Evolutionary conservation across 1,140 invertebrate species (phyloP), one percentile per base, ranked within the genome.

Genomic region (Macrosteles quadrilineatus): DNA sequence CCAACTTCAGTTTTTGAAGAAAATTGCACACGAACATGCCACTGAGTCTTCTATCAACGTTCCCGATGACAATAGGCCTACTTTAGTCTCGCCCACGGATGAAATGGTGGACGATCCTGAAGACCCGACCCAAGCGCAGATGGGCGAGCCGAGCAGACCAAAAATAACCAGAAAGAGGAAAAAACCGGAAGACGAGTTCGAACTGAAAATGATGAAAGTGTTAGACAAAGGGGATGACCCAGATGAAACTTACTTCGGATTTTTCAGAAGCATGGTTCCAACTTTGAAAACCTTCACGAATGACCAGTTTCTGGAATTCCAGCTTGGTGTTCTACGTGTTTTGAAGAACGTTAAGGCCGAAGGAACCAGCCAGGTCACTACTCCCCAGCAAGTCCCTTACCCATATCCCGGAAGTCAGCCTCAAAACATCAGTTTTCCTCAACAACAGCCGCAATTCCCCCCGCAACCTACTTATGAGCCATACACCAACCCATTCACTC

Each of bases 261-360:
- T 71, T 43, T 71, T 71, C 63, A 71, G 67, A 71, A 66, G 70
- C 9, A 43, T 71, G 43, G 27, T 71, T 27, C 70, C 70, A 25
- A 71, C 31, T 29, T 29, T 65, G 27, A 43, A 66, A 31, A 67
- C 63, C 27, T 71, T 71, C 31, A 71, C 50, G 36, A 55, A 25
- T 66, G 69, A 71, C 53, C 59, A 71, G 47, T 65, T 63, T 29
- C 14, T 71, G 17, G 47, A 67, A 29, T 55, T 71, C 27, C 69
- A 64, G 45, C 30, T 57, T 4, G 50, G 62, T 19, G 62, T 64
- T 64, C 62, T 64, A 2, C 29, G 62, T 2, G 62, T 64, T 40
- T 64, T 64, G 27, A 64, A 64, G 36, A 64, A 31, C 62, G 62
- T 64, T 30, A 64, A 64, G 23, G 62, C 62, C 62, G 29, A 64